Conservation (phyloP, 2,888 invertebrate genomes). For the Yponomeuta plumbellus region DNA sequence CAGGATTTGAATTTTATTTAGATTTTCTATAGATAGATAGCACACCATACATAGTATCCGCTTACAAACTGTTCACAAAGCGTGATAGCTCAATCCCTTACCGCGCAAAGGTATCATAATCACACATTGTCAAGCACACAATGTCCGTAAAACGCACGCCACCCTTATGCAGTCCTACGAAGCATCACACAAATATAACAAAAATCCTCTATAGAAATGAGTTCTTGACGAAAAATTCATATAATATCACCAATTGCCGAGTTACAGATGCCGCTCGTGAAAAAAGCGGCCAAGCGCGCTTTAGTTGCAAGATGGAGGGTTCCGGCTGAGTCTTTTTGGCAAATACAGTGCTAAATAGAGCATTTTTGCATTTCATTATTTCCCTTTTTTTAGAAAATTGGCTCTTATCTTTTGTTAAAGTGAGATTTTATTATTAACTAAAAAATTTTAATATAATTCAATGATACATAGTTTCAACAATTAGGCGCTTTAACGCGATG, state of each 20-base stretch:
- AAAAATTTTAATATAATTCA: too few relatives aligned
- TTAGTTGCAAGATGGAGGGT: not conserved
- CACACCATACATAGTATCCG: too few relatives aligned
- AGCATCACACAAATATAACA: constrained; percentile 19
- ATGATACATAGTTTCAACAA: too few relatives aligned
- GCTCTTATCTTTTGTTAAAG: too few relatives aligned
- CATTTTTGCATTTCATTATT: too few relatives aligned
- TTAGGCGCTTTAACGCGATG: too few relatives aligned
- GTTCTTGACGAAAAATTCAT: constrained; percentile 19
- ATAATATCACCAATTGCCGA: constrained; percentile 30
- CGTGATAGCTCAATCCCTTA: not conserved
- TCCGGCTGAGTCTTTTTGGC: not conserved
- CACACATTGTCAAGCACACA: not conserved
- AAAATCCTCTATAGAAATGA: constrained; percentile 8
- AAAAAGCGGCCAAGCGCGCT: not conserved
- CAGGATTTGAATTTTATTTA: too few relatives aligned
- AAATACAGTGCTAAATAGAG: too few relatives aligned
- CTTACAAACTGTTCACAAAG: not conserved
- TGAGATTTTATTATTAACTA: too few relatives aligned
- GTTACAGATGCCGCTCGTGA: constrained; percentile 7
- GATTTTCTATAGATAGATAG: too few relatives aligned
- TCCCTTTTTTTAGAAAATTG: too few relatives aligned
- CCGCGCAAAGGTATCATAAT: not conserved
- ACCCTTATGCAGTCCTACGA: constrained; percentile 2
- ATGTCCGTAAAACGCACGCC: not conserved